phyloP scores from a whole-genome alignment of 2,113 vertebrate genomes.

The Artemisiospiza belli region DNA sequence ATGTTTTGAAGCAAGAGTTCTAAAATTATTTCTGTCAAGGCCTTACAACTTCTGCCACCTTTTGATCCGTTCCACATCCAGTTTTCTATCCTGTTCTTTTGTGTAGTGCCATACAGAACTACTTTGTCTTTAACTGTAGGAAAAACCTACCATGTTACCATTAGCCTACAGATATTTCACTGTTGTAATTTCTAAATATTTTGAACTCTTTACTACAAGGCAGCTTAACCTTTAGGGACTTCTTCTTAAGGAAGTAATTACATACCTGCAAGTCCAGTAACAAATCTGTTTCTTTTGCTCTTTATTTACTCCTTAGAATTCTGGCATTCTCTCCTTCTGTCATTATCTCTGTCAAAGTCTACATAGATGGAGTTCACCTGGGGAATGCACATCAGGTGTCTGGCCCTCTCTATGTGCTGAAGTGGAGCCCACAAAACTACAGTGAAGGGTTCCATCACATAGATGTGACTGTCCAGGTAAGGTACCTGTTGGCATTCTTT shows the following conservation, averaged over 20 bases:
- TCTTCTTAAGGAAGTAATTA: neutral
- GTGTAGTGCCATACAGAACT: neutral
- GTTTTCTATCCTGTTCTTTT: neutral
- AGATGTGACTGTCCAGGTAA: slow-evolving; percentile 87
- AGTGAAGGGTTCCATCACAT: slow-evolving; percentile 85
- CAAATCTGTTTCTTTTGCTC: slow-evolving; percentile 45
- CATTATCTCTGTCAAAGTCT: slow-evolving; percentile 83
- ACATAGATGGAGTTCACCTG: slow-evolving; percentile 79
- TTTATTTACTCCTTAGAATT: slow-evolving; percentile 77
- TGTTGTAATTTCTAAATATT: neutral
- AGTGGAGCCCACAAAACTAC: slow-evolving; percentile 88
- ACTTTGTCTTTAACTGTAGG: neutral
- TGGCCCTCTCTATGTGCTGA: slow-evolving; percentile 88
- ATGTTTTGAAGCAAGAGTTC: neutral
- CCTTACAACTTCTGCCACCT: neutral
- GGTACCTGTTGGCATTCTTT: neutral
- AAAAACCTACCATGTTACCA: neutral
- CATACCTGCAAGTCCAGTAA: neutral
- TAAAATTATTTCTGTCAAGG: neutral
- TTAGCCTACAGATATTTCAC: neutral
- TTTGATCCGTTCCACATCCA: neutral
- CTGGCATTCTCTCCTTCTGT: slow-evolving; percentile 88
- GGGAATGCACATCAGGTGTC: slow-evolving; percentile 80
- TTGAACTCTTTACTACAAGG: neutral
- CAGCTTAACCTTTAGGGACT: neutral